Conservation (phyloP, 2,113 vertebrate species). For the Alligator mississippiensis region DNA sequence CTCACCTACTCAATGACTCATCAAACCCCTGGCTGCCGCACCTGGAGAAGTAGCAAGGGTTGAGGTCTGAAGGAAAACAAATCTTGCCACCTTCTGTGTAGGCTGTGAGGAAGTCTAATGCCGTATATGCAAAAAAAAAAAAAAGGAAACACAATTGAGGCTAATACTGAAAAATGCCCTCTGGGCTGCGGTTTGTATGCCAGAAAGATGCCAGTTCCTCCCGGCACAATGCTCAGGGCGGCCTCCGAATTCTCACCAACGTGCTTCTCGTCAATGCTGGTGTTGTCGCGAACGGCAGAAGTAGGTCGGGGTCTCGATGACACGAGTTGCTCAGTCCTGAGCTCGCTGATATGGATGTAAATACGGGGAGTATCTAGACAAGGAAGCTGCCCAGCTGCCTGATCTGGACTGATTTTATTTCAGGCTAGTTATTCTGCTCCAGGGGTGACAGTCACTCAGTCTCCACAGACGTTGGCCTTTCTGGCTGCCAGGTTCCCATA, state of each 20-base stretch:
- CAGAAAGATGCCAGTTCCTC: not conserved
- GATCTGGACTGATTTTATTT: not conserved
- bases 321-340: not conserved
- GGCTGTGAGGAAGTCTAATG: not conserved
- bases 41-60: not conserved
- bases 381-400: no score
- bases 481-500: not conserved
- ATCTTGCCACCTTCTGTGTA: not conserved
- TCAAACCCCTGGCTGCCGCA: not conserved
- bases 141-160: not conserved
- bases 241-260: not conserved
- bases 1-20: not conserved
- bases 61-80: no score
- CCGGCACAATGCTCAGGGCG: not conserved
- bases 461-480: not conserved
- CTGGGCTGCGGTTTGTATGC: not conserved
- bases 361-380: not conserved
- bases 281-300: not conserved
- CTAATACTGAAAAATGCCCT: not conserved
- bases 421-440: not conserved
- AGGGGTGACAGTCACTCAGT: not conserved
- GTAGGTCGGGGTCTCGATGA: not conserved
- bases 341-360: not conserved
- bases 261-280: not conserved
- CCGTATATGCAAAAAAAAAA: not conserved